A percentile compares a stretch with the other conserved stretches of the same genome.
These are phyloP conservation scores for Molossus alvarezi DNA, from an alignment of 2,797 vertebrate species.

Conservation along the genomic window DNA sequence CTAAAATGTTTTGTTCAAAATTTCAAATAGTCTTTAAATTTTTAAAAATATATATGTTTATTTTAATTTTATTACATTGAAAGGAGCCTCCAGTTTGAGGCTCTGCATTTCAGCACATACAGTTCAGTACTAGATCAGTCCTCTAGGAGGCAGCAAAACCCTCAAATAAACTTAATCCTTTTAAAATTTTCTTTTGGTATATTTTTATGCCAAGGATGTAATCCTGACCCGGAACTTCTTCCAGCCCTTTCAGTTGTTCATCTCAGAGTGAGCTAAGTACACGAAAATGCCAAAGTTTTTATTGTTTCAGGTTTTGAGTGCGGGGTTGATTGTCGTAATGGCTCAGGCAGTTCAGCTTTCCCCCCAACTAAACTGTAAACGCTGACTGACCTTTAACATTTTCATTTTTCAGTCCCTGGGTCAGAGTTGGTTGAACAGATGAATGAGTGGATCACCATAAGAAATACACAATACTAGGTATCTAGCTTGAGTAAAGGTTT, in stretches of 20 bases:
- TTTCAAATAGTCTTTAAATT: background rate
- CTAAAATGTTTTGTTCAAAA: constrained; percentile 25
- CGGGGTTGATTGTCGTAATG: background rate
- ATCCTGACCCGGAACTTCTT: background rate
- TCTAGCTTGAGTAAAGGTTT: background rate
- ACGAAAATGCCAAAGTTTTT: background rate
- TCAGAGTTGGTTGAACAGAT: background rate
- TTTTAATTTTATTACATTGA: constrained; percentile 14
- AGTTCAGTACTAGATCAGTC: background rate
- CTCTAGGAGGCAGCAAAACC: constrained; percentile 72
- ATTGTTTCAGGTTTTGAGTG: background rate
- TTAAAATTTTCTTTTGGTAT: background rate
- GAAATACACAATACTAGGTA: background rate
- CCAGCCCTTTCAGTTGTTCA: background rate
- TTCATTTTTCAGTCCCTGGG: background rate
- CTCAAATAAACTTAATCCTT: background rate
- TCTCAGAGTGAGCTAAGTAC: background rate
- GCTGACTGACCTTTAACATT: background rate
- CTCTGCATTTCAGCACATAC: background rate
- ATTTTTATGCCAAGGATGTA: background rate
- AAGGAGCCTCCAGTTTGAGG: background rate
- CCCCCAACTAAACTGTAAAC: background rate
- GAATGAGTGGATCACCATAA: background rate
- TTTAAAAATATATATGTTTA: background rate
- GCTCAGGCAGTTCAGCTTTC: background rate